phyloP scores from a whole-genome alignment of 2,113 vertebrate species.

The Scolopax mira region DNA sequence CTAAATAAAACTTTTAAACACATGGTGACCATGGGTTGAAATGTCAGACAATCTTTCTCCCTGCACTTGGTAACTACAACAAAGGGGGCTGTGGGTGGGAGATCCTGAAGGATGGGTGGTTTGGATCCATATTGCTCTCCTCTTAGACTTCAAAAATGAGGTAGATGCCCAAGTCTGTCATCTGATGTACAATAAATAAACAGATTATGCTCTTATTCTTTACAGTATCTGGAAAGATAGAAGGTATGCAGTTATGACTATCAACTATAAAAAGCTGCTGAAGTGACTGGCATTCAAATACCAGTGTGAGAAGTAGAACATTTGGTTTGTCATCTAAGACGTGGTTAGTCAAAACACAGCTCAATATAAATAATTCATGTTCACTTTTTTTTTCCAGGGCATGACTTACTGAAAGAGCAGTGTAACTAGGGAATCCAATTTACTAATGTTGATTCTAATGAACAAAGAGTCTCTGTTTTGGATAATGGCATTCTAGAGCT shows the following conservation, averaged over 20 bases:
- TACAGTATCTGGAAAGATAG: not conserved
- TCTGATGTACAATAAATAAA: not conserved
- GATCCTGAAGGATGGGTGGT: not conserved
- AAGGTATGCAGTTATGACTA: not conserved
- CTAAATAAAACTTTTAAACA: not conserved
- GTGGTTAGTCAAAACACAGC: not conserved
- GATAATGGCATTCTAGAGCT: not conserved
- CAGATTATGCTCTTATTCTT: not conserved
- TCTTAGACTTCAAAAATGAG: not conserved
- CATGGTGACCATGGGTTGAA: not conserved
- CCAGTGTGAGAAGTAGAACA: not conserved
- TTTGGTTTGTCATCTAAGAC: not conserved
- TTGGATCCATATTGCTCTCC: not conserved
- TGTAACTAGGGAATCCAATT: not conserved
- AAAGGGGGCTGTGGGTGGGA: not conserved
- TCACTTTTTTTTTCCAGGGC: not conserved
- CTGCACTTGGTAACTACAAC: not conserved
- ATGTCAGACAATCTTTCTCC: not conserved
- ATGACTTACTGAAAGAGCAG: not conserved
- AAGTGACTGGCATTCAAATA: not conserved
- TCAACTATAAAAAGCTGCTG: not conserved
- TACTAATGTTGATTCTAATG: not conserved
- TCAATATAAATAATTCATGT: not conserved
- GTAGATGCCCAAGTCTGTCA: not conserved
- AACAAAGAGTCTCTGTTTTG: not conserved